Conservation (phyloP, 2,113 vertebrate genomes). For the Corythaixoides concolor region DNA sequence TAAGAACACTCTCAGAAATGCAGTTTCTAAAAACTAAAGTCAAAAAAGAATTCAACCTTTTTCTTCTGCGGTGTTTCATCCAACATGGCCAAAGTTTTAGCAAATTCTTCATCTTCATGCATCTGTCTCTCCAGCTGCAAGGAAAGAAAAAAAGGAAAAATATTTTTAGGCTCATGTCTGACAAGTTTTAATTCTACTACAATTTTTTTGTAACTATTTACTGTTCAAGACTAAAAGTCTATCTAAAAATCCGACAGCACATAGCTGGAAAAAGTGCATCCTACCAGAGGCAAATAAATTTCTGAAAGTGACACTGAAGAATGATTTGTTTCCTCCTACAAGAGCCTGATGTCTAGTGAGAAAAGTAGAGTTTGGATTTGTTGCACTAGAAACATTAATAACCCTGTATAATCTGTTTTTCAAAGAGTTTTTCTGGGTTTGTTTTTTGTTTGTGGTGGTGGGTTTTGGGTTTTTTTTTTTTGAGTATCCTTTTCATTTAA, state of each 20-base stretch:
- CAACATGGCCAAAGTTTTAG: slow-evolving; percentile 89
- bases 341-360: neutral
- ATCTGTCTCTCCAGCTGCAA: slow-evolving; percentile 90
- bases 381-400: neutral
- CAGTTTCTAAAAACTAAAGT: neutral
- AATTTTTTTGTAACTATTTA: neutral
- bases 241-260: neutral
- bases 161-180: neutral
- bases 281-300: neutral
- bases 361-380: neutral
- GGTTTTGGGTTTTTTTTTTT: neutral
- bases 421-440: neutral
- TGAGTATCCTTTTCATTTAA: neutral
- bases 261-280: neutral
- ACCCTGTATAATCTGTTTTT: neutral
- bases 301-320: neutral
- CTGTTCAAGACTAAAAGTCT: neutral
- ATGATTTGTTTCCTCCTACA: neutral
- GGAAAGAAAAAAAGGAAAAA: neutral
- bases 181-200: neutral
- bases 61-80: slow-evolving; percentile 86
- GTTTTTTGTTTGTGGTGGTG: too few relatives aligned
- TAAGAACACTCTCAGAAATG: neutral
- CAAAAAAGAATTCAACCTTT: slow-evolving; percentile 77
- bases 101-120: slow-evolving; percentile 95